Conservation (phyloP, 1,140 invertebrate genomes). For the Dendrolimus kikuchii region DNA sequence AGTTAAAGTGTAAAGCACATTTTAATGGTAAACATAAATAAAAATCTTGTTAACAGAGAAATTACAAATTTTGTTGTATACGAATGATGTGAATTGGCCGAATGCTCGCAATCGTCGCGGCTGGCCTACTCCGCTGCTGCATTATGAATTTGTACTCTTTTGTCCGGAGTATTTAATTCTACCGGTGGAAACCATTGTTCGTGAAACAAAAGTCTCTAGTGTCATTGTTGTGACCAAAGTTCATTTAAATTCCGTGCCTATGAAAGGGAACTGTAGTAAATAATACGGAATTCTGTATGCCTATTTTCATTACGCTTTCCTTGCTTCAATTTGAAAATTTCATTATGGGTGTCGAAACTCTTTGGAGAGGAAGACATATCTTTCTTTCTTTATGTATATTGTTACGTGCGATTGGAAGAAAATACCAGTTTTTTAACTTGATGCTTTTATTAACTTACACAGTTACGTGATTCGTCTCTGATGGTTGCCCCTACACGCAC, state of each 20-base stretch:
- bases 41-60: too few species aligned
- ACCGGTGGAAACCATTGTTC: constrained; percentile 67
- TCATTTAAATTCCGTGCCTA: constrained; percentile 65
- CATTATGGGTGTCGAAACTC: constrained; percentile 24
- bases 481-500: too few species aligned
- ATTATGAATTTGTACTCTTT: constrained; percentile 67
- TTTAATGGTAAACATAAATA: too few species aligned
- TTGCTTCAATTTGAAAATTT: constrained; percentile 45
- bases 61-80: background rate
- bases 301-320: constrained; percentile 54
- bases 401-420: too few species aligned
- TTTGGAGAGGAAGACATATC: background rate
- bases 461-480: too few species aligned
- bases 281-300: constrained; percentile 59
- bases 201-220: constrained; percentile 60
- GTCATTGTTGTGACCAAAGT: constrained; percentile 67
- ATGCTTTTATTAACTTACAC: too few species aligned
- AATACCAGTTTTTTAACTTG: too few species aligned
- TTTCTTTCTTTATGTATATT: too few species aligned
- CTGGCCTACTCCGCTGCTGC: constrained; percentile 33
- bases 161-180: constrained; percentile 64
- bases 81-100: background rate
- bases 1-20: too few species aligned
- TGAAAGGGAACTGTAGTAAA: constrained; percentile 65
- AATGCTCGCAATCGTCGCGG: constrained; percentile 31